A percentile compares a stretch with the other conserved stretches of the same genome.
phyloP scores from a whole-genome alignment of 2,113 vertebrate genomes.

The Odobenus rosmarus region DNA sequence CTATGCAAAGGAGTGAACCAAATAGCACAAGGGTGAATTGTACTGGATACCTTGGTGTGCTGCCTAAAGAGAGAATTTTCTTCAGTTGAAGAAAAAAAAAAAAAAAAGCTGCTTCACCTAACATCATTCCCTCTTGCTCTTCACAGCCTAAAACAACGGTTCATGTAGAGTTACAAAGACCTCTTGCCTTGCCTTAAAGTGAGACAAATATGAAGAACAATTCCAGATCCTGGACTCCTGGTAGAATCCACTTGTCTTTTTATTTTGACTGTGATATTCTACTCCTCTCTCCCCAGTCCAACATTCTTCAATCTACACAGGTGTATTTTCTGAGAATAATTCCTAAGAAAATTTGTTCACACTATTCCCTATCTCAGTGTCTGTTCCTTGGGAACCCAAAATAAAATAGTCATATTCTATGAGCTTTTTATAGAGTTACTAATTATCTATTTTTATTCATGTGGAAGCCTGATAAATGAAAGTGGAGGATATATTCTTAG shows the following conservation, averaged over 20 bases:
- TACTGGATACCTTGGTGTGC: background rate
- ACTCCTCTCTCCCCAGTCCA: rapidly evolving
- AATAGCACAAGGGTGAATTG: background rate
- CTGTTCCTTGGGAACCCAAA: background rate
- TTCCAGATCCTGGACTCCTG: too few species aligned
- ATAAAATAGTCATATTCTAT: background rate
- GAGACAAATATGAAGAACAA: background rate
- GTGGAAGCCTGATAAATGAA: background rate
- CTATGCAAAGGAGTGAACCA: background rate
- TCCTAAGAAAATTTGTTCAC: background rate
- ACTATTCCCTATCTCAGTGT: background rate
- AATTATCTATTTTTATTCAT: background rate
- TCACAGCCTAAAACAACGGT: background rate
- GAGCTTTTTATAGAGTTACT: background rate
- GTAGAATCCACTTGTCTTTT: background rate
- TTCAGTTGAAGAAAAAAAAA: background rate
- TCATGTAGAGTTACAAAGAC: background rate
- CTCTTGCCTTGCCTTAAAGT: too few species aligned
- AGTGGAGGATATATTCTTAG: background rate
- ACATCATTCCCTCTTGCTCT: background rate
- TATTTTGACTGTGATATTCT: background rate
- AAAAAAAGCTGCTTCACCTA: background rate
- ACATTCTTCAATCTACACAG: background rate
- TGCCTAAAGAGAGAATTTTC: background rate
- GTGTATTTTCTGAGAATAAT: background rate